Percentiles rank a stretch among this genome's conserved stretches.
Evolutionary conservation across 2,797 vertebrate genomes (phyloP).

Genomic region (Champsocephalus gunnari): DNA sequence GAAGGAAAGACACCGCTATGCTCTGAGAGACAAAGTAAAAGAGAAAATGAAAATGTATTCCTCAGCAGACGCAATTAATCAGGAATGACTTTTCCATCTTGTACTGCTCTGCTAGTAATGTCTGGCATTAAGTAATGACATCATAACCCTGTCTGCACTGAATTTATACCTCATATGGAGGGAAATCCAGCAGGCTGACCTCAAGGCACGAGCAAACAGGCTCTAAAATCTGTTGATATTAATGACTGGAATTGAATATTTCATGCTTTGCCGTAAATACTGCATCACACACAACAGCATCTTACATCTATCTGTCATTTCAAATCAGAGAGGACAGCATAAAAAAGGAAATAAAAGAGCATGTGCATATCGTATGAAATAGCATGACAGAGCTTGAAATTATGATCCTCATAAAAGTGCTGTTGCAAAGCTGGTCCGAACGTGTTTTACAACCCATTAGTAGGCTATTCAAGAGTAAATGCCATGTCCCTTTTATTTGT

Average conservation of each 20-base stretch:
- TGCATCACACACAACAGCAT: conserved; percentile 41
- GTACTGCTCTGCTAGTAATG: conserved; percentile 78
- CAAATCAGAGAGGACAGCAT: conserved; percentile 44
- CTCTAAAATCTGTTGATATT: conserved; percentile 71
- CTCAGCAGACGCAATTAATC: conserved; percentile 77
- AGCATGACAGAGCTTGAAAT: conserved; percentile 46
- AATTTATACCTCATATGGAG: conserved; percentile 71
- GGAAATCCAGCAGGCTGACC: conserved; percentile 69
- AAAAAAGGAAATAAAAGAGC: conserved; percentile 49
- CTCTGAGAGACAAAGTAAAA: conserved; percentile 59
- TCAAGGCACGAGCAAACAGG: conserved; percentile 54
- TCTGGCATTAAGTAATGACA: conserved; percentile 81
- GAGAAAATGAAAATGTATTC: conserved; percentile 79
- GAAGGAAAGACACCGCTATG: conserved; percentile 49
- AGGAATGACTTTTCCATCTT: conserved; percentile 81
- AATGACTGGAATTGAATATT: conserved; percentile 61
- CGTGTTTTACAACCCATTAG: conserved; percentile 49
- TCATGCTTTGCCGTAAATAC: conserved; percentile 69
- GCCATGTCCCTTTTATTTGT: conserved; percentile 40
- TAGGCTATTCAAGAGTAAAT: conserved; percentile 43
- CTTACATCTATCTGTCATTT: conserved; percentile 51
- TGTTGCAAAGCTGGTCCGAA: conserved; percentile 36
- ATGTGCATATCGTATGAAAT: conserved; percentile 58
- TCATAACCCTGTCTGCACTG: conserved; percentile 76
- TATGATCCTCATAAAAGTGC: conserved; percentile 57